phyloP scores from a whole-genome alignment of 1,140 invertebrate species.

The Ditylenchus dipsaci region DNA sequence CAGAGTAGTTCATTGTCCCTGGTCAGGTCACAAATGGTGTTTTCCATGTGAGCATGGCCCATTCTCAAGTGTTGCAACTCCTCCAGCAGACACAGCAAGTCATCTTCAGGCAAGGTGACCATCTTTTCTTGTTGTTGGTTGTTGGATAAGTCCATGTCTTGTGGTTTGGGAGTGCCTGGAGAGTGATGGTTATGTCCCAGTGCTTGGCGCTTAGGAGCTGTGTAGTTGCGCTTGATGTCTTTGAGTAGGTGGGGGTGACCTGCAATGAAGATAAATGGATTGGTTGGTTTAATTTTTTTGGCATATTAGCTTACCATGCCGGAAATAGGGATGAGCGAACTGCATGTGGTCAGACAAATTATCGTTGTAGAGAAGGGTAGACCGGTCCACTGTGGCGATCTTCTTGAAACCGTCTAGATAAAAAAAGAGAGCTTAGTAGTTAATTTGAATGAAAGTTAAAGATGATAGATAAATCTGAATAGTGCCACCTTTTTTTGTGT shows the following conservation, averaged over 20 bases:
- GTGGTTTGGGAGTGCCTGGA: no score
- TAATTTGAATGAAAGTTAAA: neutral
- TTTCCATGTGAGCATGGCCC: constrained; percentile 1
- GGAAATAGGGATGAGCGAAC: neutral
- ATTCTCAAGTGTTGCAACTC: neutral
- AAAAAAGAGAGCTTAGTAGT: neutral
- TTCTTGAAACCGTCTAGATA: constrained; percentile 8
- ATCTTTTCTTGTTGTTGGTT: neutral
- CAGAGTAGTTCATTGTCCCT: constrained; percentile 4
- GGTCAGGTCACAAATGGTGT: neutral
- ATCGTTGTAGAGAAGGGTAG: neutral
- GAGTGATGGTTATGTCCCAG: no score
- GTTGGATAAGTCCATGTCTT: no score
- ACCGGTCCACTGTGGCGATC: constrained; percentile 10
- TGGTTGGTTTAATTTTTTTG: neutral
- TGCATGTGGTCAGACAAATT: constrained; percentile 4
- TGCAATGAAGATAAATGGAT: neutral
- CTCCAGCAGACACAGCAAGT: constrained; percentile 6
- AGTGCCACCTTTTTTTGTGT: no score
- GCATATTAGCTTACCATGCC: neutral
- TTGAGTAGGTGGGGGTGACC: constrained; percentile 2
- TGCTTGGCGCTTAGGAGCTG: neutral
- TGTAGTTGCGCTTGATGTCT: constrained; percentile 1
- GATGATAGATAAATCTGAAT: neutral
- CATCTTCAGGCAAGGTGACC: constrained; percentile 6